Evolutionary conservation across 1,140 invertebrate species (phyloP), one percentile per base, ranked within the genome.

Genomic region (Solenopsis fugax): DNA sequence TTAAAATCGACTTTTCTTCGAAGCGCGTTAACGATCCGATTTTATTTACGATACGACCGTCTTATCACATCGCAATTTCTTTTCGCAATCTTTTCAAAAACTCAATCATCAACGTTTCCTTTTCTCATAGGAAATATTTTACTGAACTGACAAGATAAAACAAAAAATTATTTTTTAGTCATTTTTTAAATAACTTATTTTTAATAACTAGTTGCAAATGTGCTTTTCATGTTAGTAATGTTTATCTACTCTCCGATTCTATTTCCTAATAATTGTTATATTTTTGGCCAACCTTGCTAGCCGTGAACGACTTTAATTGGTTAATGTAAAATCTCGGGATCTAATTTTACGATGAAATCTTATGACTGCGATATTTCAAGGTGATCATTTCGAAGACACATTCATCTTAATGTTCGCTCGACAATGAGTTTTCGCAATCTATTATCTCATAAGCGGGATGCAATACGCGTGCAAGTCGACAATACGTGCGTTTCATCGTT

Each of bases 1-100:
- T 73, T 88, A 88, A 89, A 52, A 75, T 75, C 62, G 48, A 71
- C 21, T 73, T 89, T 56, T 77, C 81, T 60, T 69, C 18, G 37
- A 54, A 81, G 56, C n/a, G 34, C 69, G 18, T 10, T 16, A 29
- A 18, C 50, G 50, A 71, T 41, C 37, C 18, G 21, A 81, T 73
- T 82, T 80, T 65, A 80, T 80, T 82, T 84, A 84, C 41, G 54
- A 58, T 37, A 67, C 80, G 12, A 56, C 21, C 54, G 37, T 24
- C 16, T 73, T 58, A 41, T 48, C 13, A 41, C 13, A 34, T 82
- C 65, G 78, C 24, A 48, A 73, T 60, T 82, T 82, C 41, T 72
- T 82, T 58, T 60, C 37, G 4, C 21, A 13, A 29, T n/a, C 64
- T 37, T 52, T 9, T 16, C 24, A 82, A 80, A 67, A 81, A 72